These are phyloP conservation scores for Phalacrocorax pelagicus DNA, from an alignment of 2,113 vertebrate species.

Conservation along the genomic window DNA sequence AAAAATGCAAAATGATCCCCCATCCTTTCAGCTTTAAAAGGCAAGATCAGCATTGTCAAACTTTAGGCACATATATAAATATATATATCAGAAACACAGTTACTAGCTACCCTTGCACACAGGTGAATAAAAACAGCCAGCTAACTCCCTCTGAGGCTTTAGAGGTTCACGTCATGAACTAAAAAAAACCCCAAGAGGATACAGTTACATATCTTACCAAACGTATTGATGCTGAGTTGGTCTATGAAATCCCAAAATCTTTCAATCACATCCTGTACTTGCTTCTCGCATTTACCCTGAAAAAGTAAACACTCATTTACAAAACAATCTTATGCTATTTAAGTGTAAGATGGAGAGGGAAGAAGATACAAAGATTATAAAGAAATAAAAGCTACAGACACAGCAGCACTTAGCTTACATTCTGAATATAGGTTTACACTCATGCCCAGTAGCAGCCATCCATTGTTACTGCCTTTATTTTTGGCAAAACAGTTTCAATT, in stretches of 20 bases:
- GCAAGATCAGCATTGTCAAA: background rate
- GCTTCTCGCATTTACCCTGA: slow-evolving; percentile 97
- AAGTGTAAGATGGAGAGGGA: background rate
- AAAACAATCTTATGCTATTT: background rate
- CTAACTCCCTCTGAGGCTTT: background rate
- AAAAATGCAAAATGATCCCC: background rate
- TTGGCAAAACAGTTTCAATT: background rate
- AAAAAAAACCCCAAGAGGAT: background rate
- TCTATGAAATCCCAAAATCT: slow-evolving; percentile 99
- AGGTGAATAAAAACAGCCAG: background rate
- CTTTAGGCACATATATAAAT: background rate
- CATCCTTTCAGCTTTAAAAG: background rate
- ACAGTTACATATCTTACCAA: slow-evolving; percentile 75
- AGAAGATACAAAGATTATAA: background rate
- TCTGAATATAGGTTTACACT: background rate
- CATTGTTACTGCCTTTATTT: background rate
- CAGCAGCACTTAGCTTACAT: background rate
- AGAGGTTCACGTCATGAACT: background rate
- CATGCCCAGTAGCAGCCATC: background rate
- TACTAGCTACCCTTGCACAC: background rate
- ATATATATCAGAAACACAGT: background rate
- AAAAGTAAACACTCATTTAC: background rate
- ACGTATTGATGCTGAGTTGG: slow-evolving; percentile 95
- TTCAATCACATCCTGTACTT: slow-evolving; percentile 96
- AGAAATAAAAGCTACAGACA: background rate